phyloP scores from a whole-genome alignment of 2,888 invertebrate species.

The Tridacna crocea region DNA sequence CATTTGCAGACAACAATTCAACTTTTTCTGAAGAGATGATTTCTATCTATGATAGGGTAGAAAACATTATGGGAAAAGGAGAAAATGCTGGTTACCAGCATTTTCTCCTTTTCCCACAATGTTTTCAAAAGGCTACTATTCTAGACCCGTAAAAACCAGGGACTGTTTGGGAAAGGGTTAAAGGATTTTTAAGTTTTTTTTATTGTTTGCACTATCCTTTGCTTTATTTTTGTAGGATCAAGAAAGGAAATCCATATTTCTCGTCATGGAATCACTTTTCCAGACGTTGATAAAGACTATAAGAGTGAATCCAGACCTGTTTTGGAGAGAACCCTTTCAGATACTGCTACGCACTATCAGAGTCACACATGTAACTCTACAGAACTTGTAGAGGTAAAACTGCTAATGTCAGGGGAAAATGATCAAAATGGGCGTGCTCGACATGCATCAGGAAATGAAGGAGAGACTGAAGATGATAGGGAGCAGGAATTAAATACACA shows the following conservation, averaged over 20 bases:
- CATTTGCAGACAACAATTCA: too few species aligned
- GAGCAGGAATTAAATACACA: background rate
- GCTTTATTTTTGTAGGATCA: slow-evolving; percentile 24
- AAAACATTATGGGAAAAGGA: too few species aligned
- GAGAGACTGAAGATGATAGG: background rate
- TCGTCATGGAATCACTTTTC: slow-evolving; percentile 45
- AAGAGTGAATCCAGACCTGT: background rate
- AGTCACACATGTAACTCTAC: background rate
- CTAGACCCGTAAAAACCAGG: too few species aligned
- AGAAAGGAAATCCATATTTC: slow-evolving; percentile 55
- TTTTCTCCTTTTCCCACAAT: too few species aligned
- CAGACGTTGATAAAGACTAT: slow-evolving; percentile 18
- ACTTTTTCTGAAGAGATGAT: too few species aligned
- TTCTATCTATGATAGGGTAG: too few species aligned
- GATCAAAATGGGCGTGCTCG: background rate
- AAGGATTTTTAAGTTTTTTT: too few species aligned
- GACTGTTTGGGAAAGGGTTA: too few species aligned
- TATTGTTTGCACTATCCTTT: background rate
- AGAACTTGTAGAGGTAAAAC: slow-evolving; percentile 12
- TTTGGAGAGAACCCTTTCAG: slow-evolving; percentile 5
- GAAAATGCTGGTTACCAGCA: too few species aligned
- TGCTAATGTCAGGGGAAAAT: background rate
- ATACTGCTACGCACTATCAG: background rate
- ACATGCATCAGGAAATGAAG: background rate
- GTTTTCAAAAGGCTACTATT: too few species aligned